These are phyloP conservation scores for Sparidentex hasta DNA, from an alignment of 2,797 vertebrate genomes.

Conservation along the genomic window DNA sequence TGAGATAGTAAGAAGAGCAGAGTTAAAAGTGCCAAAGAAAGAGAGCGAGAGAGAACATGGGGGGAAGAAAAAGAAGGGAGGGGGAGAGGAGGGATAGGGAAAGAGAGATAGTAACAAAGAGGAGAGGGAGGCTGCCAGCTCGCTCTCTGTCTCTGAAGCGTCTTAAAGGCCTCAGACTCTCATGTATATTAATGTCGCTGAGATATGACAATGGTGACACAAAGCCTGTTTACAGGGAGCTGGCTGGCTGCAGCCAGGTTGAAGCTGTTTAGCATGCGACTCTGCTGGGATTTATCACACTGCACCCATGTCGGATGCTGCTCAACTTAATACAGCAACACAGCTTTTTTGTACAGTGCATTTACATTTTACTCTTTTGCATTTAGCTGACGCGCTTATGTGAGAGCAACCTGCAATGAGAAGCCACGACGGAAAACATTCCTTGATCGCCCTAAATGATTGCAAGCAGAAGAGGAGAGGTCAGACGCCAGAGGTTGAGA, in stretches of 20 bases:
- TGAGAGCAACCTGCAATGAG: constrained; percentile 42
- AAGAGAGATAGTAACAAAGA: constrained; percentile 64
- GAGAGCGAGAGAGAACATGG: constrained; percentile 23
- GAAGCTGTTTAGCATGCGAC: constrained; percentile 82
- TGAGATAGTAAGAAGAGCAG: constrained; percentile 19
- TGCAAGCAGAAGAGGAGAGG: neutral
- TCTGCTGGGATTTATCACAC: constrained; percentile 79
- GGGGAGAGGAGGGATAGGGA: constrained; percentile 40
- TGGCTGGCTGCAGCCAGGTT: constrained; percentile 79
- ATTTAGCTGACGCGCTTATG: constrained; percentile 57
- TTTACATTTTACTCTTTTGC: constrained; percentile 63
- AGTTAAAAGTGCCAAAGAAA: constrained; percentile 45
- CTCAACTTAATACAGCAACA: constrained; percentile 76
- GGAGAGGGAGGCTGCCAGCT: constrained; percentile 61
- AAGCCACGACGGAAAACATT: constrained; percentile 24
- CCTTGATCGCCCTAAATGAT: constrained; percentile 15
- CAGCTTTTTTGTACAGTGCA: constrained; percentile 66
- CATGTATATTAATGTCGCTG: constrained; percentile 87
- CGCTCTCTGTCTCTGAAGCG: constrained; percentile 71
- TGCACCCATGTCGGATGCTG: constrained; percentile 69
- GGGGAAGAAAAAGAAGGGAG: constrained; percentile 14
- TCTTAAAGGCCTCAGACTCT: constrained; percentile 83
- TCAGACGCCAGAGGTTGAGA: constrained; percentile 26
- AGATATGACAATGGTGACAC: constrained; percentile 86
- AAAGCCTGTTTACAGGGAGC: constrained; percentile 85